Base-by-base conservation (phyloP, 1,140 invertebrate species). In the Heliothis virescens region DNA sequence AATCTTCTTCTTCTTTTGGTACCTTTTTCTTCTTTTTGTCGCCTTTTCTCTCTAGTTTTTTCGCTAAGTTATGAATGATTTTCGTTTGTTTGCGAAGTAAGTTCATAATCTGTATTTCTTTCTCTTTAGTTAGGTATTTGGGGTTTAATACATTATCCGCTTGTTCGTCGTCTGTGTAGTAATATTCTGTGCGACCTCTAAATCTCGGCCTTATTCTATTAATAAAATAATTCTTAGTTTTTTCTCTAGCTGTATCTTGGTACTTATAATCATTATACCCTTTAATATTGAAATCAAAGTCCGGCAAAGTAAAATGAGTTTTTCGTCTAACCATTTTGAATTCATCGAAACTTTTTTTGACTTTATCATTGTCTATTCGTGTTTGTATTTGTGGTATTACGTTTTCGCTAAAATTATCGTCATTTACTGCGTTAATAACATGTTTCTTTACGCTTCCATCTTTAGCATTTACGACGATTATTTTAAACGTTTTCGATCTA, bases 291-390 rank as follows among this genome's bases (percentile, higher is more conserved):
- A 67, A 48, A 15, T 69, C 67, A 13, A 50, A 15, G 21, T 72
- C 60, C 26, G 85, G 83, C 34, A 88, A 77, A 5, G 81, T 63
- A 21, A 83, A 67, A 26, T 84, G 77, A 0, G 83, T 84, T 41
- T 85, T 62, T 29, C 63, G 81, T 34, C 79, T 78, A 2, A 53
- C 10, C 83, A 90, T 84, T 5, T 62, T 63, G 53, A 86, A 89
- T 3, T 82, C 67, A 4, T 83, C 80, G 4, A 90, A 47, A 18
- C 65, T 79, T 12, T 85, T 75, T 74, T 82, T 87, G 10, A 84
- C 72, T 60, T 59, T 52, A n/a, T 80, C 21, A 15, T 79, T 60
- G 47, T 50, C 7, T 15, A 29, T 1, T 26, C 55, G 60, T 15
- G 26, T 62, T n/a, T 75, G 47, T 4, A 29, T 50, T 4, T 48